Base-by-base conservation (phyloP, 2,113 vertebrate species). In the Atherinomorus stipes region DNA sequence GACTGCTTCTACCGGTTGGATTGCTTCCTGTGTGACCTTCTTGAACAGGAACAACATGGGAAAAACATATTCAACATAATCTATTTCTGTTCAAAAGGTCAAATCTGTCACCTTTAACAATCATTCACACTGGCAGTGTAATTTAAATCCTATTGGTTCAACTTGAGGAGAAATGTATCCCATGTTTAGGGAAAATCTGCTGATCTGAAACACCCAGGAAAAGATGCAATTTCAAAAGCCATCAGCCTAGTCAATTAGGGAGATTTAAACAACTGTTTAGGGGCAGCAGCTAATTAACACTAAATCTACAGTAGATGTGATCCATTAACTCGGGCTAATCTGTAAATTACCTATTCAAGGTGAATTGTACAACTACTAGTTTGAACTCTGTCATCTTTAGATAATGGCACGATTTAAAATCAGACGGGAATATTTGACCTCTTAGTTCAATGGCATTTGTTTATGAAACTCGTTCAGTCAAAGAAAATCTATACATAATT, bases 401-500 rank as follows among this genome's bases (percentile, higher is more conserved):
- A 69, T 67, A 75, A 84, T 79, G 66, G 66, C 49, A 53, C 80
- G 34, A 53, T 62, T 73, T 66, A 18, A 62, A 78, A 78, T 60
- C 66, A 63, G 26, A 16, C 22, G 44, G 18, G 70, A 66, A 64
- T 18, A 56, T 76, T 76, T 76, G 4, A 63, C 67, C 68, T 72
- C n/a, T 58, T 63, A 52, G 25, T 37, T 40, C 58, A 44, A 44
- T 21, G 47, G 59, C 49, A 18, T 67, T 73, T 47, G 19, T 47
- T 80, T 69, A 70, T 65, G 25, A 70, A 75, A 74, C 54, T 71
- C 50, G 72, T 78, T 69, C 16, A 54, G 70, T 78, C 37, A 81
- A 54, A 79, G 68, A 88, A 89, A 90, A 93, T 91, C 88, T 80
- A 89, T 89, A 87, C 74, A 85, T 83, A 84, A 90, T 92, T 88